Evolutionary conservation across 1,140 invertebrate genomes (phyloP).

Genomic region (Glomeris maerens): DNA sequence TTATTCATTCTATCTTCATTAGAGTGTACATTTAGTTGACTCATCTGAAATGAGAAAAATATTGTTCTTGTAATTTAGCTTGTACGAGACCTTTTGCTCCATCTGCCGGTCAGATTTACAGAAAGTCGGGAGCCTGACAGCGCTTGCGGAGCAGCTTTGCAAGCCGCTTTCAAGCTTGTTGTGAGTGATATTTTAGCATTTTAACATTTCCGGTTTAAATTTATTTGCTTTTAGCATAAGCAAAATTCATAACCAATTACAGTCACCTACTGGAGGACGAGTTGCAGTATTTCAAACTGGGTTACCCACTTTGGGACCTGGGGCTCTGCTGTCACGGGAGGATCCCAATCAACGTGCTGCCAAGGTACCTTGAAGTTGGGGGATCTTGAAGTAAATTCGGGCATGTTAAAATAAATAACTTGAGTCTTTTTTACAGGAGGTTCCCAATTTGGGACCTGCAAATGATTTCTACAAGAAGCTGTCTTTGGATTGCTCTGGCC

Average conservation of each 20-base stretch:
- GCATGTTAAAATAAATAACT: slow-evolving; percentile 12
- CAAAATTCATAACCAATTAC: slow-evolving; percentile 5
- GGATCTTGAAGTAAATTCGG: too few relatives aligned
- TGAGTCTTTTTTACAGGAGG: slow-evolving; percentile 24
- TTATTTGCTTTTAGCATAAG: background rate
- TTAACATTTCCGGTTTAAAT: too few relatives aligned
- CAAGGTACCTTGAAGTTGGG: slow-evolving; percentile 37
- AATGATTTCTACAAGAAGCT: slow-evolving; percentile 98
- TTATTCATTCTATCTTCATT: background rate
- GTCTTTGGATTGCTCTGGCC: slow-evolving; percentile 87
- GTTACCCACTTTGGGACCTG: slow-evolving; percentile 80
- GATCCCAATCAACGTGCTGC: slow-evolving; percentile 66
- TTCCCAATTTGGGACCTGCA: slow-evolving; percentile 63
- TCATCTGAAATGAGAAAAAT: background rate
- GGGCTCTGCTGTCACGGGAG: slow-evolving; percentile 66
- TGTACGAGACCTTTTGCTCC: slow-evolving; percentile 60
- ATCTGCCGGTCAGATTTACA: slow-evolving; percentile 63
- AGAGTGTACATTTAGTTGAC: background rate
- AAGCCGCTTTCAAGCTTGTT: slow-evolving; percentile 83
- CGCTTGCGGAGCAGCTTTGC: slow-evolving; percentile 80
- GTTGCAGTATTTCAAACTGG: slow-evolving; percentile 86
- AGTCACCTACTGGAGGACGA: slow-evolving; percentile 82
- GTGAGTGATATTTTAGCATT: slow-evolving; percentile 39
- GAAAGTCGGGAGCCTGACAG: slow-evolving; percentile 55
- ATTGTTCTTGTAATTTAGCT: slow-evolving; percentile 27